A percentile compares a stretch with the other conserved stretches of the same genome.
These are phyloP conservation scores for Toxotes chatareus DNA, from an alignment of 2,113 vertebrate species.

Conservation along the genomic window DNA sequence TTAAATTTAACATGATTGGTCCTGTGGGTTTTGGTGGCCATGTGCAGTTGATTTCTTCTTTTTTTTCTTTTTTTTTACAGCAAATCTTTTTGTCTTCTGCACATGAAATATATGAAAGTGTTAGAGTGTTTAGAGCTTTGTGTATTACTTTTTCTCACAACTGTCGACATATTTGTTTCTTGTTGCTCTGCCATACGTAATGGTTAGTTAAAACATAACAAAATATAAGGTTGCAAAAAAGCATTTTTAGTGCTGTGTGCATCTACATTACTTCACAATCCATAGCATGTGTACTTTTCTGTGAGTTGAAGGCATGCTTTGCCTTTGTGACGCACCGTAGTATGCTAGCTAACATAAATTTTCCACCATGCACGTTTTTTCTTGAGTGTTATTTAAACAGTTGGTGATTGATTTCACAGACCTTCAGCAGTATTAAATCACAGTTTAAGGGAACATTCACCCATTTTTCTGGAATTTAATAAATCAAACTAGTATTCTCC, in stretches of 20 bases:
- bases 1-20: constrained; percentile 11
- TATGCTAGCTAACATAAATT: constrained; percentile 1
- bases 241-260: background rate
- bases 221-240: background rate
- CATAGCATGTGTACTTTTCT: background rate
- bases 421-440: constrained; percentile 32
- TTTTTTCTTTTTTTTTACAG: background rate
- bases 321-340: background rate
- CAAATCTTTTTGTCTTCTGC: background rate
- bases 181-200: background rate
- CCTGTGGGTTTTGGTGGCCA: background rate
- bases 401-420: constrained; percentile 31
- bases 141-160: background rate
- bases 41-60: constrained; percentile 11
- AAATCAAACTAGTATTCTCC: constrained; percentile 27
- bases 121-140: background rate
- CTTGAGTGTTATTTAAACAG: constrained; percentile 26
- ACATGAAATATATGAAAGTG: background rate
- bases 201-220: background rate
- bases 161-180: background rate
- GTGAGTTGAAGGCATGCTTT: background rate
- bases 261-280: background rate
- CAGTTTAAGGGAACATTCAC: constrained; percentile 23
- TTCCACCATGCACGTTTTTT: constrained; percentile 2
- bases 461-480: constrained; percentile 33